These are phyloP conservation scores for Drosophila busckii DNA, from an alignment of 1,140 invertebrate genomes.

Conservation along the genomic window DNA sequence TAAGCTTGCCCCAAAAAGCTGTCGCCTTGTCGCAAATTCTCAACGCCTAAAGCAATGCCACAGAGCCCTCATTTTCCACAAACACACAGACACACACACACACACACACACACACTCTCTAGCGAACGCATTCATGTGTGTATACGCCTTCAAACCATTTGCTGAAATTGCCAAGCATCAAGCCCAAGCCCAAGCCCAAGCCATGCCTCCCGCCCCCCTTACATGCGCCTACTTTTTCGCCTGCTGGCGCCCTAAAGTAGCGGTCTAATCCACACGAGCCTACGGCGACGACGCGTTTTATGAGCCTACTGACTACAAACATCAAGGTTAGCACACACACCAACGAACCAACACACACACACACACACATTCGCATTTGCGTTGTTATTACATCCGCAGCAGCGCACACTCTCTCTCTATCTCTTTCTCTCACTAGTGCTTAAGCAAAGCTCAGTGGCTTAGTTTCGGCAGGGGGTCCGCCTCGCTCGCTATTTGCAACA, in stretches of 20 bases:
- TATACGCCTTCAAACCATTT: conserved; percentile 28
- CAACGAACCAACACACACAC: conserved; percentile 12
- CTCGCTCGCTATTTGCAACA: not conserved
- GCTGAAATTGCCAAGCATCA: conserved; percentile 24
- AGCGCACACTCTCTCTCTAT: conserved; percentile 19
- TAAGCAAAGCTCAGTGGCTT: conserved; percentile 46
- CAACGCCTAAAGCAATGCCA: conserved; percentile 7
- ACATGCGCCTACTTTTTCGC: not conserved
- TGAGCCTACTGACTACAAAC: conserved; percentile 40
- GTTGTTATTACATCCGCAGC: conserved; percentile 58
- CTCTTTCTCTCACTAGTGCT: conserved; percentile 16
- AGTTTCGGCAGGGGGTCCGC: conserved; percentile 29
- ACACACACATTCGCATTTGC: conserved; percentile 24
- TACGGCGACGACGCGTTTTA: conserved; percentile 46
- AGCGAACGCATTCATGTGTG: too few relatives aligned
- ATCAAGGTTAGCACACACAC: conserved; percentile 52
- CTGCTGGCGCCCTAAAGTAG: conserved; percentile 24
- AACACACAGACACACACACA: conserved; percentile 1
- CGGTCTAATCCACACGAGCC: conserved; percentile 28
- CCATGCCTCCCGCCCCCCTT: conserved; percentile 6
- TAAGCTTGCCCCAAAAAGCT: conserved; percentile 32
- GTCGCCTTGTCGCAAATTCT: conserved; percentile 13
- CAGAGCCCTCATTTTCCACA: conserved; percentile 39
- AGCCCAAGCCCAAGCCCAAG: not conserved
- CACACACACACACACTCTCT: not conserved